Evolutionary conservation across 2,888 invertebrate genomes (phyloP).

Genomic region (Scaptomyza polygonia): DNA sequence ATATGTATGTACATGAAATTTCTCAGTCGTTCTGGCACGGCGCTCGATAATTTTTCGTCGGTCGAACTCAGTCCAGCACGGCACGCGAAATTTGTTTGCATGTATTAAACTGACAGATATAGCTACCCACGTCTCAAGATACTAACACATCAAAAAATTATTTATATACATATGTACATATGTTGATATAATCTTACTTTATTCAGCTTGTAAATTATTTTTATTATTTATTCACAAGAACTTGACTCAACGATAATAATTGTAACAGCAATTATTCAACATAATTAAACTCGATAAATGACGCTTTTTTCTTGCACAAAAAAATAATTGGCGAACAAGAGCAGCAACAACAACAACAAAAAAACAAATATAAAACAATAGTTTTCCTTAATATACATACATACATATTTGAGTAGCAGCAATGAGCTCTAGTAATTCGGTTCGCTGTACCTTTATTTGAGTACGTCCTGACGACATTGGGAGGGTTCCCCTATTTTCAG

Average conservation of each 20-base stretch:
- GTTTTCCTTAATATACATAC: not conserved
- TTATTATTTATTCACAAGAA: not conserved
- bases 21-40: no score
- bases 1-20: no score
- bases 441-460: slow-evolving; percentile 24
- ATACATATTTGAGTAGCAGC: slow-evolving; percentile 8
- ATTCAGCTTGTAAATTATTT: not conserved
- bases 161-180: no score
- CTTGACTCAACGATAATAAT: not conserved
- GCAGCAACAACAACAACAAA: slow-evolving; percentile 18
- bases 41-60: no score
- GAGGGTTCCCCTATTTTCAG: not conserved
- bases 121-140: no score
- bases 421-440: slow-evolving; percentile 1
- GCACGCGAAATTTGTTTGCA: no score
- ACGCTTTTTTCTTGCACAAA: slow-evolving; percentile 21
- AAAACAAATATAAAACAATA: slow-evolving; percentile 15
- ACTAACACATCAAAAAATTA: no score
- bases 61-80: no score
- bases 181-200: no score
- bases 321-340: slow-evolving; percentile 14
- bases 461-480: slow-evolving; percentile 36
- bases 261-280: not conserved
- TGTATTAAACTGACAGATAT: no score
- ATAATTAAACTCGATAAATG: slow-evolving; percentile 19